These are phyloP conservation scores for Dione vanillae DNA, from an alignment of 2,888 invertebrate genomes.

Conservation along the genomic window DNA sequence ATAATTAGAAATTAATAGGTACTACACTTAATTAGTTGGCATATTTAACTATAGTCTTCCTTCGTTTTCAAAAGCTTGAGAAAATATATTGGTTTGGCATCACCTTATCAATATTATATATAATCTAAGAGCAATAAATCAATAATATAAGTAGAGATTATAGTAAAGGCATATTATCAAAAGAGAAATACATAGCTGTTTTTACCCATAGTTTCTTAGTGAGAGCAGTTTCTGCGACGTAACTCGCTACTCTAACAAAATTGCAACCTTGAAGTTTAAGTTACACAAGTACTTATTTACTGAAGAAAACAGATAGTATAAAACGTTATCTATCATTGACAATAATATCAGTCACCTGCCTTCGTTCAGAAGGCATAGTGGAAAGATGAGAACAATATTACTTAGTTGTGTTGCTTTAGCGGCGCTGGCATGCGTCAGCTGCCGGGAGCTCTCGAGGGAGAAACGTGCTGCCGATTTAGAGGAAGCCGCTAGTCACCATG, in stretches of 20 bases:
- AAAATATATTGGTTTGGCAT: not conserved
- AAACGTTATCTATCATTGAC: conserved; percentile 64
- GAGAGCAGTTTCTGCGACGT: conserved; percentile 37
- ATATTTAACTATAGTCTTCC: too few relatives aligned
- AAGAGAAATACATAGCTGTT: conserved; percentile 5
- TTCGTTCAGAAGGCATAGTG: conserved; percentile 62
- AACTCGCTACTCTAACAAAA: conserved; percentile 60
- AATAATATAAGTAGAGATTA: not conserved
- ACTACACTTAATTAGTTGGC: too few relatives aligned
- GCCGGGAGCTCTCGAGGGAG: conserved; percentile 61
- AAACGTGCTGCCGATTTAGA: conserved; percentile 80
- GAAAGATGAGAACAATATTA: conserved; percentile 71
- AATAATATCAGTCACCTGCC: conserved; percentile 69
- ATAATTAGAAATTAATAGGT: too few relatives aligned
- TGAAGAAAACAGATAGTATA: conserved; percentile 71
- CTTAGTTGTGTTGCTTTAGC: conserved; percentile 60
- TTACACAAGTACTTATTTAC: conserved; percentile 76
- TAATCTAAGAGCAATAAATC: not conserved
- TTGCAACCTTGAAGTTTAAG: conserved; percentile 79
- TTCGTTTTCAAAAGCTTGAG: too few relatives aligned
- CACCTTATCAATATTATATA: not conserved
- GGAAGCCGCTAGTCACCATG: conserved; percentile 75
- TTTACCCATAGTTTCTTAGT: conserved; percentile 35
- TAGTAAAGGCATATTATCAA: not conserved
- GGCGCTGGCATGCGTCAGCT: conserved; percentile 78